Conservation (phyloP, 1,140 invertebrate species). For the Leptinotarsa lineolata region DNA sequence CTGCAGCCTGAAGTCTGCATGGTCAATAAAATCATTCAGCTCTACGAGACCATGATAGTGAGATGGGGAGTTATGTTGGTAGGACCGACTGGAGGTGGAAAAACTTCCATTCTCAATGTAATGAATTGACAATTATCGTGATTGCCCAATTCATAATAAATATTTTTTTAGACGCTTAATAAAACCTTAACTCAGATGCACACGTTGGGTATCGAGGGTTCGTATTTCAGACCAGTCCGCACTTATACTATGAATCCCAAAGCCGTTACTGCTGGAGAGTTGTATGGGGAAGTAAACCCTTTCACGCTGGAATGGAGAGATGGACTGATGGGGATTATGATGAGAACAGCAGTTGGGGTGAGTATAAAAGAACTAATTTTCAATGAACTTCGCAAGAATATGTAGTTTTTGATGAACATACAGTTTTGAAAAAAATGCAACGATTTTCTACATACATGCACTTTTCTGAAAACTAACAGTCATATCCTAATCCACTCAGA, state of each 20-base stretch:
- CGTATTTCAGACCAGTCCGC: constrained; percentile 66
- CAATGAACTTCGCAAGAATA: no score
- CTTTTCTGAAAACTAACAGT: no score
- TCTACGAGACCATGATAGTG: constrained; percentile 91
- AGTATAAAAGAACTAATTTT: constrained; percentile 17
- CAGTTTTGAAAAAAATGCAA: no score
- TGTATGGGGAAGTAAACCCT: constrained; percentile 86
- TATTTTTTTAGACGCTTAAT: constrained; percentile 63
- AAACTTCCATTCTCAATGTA: constrained; percentile 72
- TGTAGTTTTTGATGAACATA: no score
- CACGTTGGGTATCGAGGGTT: constrained; percentile 60
- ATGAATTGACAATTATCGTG: background rate
- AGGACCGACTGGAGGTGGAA: constrained; percentile 84
- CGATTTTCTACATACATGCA: no score
- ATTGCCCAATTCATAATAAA: no score
- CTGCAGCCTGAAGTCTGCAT: constrained; percentile 68
- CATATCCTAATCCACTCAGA: no score
- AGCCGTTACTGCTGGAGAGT: constrained; percentile 82
- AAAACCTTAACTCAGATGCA: constrained; percentile 67
- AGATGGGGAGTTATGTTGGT: constrained; percentile 93
- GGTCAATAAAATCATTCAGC: constrained; percentile 79
- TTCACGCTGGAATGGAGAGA: constrained; percentile 89
- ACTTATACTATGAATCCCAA: constrained; percentile 85
- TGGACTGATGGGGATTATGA: constrained; percentile 76
- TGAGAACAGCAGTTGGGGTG: constrained; percentile 71